Evolutionary conservation across 2,113 vertebrate genomes (phyloP), one percentile per base, ranked within the genome.

Genomic region (Paramormyrops kingsleyae): DNA sequence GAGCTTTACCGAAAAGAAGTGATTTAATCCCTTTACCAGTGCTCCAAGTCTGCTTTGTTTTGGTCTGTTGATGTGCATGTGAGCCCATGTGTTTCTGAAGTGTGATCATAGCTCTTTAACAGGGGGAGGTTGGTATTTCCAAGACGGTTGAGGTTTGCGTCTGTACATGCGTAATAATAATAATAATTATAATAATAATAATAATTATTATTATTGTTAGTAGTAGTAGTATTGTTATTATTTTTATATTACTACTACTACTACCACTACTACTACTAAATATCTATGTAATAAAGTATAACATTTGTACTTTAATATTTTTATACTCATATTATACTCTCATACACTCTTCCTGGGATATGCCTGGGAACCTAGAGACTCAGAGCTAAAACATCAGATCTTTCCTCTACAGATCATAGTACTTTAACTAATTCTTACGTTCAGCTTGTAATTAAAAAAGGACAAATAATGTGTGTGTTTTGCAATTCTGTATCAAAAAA

Each of bases 281-380:
- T 66, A 66, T 66, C 62, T 13, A 31, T 27, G n/a, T 66, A 27
- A 66, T 24, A 46, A 35, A 66, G 6, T 66, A 7, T n/a, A 50
- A 31, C 19, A 12, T 47, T 49, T 4, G 88, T 89, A 93, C 96
- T 98, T 93, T 98, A 97, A 92, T 99, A 99, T 1, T 98, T 92
- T 94, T 97, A 90, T 98, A 99, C 92, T 96, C 53, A 56, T 21
- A 53, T 5, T 96, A 93, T 99, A 95, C 17, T 97, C 97, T 13
- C 97, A 97, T 92, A 99, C 98, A 91, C 98, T 97, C 85, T 98
- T 98, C 97, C 17, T 92, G 27, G 24, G 95, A 93, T 24, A 99
- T 96, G 53, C 96, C 97, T 35, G 97, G 96, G 92, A 97, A 99
- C 90, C 98, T 99, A 93, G 87, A 19, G 44, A 87, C 5, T 85